These are phyloP conservation scores for Erynnis tages DNA, from an alignment of 2,888 invertebrate genomes.

Conservation along the genomic window DNA sequence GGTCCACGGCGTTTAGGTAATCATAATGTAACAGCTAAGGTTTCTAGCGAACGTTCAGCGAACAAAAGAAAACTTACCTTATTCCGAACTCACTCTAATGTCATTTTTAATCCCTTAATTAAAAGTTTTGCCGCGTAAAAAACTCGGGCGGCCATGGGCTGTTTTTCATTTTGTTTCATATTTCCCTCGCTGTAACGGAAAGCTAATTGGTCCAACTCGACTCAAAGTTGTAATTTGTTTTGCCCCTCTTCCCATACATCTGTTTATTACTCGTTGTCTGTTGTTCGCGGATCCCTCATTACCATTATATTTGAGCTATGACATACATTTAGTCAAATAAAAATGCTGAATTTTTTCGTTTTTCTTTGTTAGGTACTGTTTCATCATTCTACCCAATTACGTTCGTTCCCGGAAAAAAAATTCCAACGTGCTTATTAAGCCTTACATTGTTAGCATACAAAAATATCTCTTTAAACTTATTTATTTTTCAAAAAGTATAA, in stretches of 20 bases:
- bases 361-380: conserved; percentile 5
- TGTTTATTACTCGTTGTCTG: conserved; percentile 63
- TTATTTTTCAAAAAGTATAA: not conserved
- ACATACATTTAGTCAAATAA: conserved; percentile 13
- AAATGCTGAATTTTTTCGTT: conserved; percentile 15
- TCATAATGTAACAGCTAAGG: conserved; percentile 43
- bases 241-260: conserved; percentile 62
- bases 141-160: conserved; percentile 59
- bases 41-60: conserved; percentile 47
- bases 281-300: conserved; percentile 42
- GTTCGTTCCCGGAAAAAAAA: not conserved
- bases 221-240: conserved; percentile 78
- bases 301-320: conserved; percentile 18
- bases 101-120: conserved; percentile 81
- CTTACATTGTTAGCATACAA: not conserved
- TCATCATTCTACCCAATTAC: conserved; percentile 11
- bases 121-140: conserved; percentile 73
- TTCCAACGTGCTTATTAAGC: not conserved
- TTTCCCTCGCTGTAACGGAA: conserved; percentile 75
- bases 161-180: conserved; percentile 78
- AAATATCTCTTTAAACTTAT: not conserved
- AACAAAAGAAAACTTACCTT: conserved; percentile 70
- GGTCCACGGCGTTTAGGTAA: conserved; percentile 41
- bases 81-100: conserved; percentile 72
- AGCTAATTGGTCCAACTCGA: conserved; percentile 78